Base-by-base conservation (phyloP, 1,140 invertebrate genomes). In the Lordiphosa mommai region DNA sequence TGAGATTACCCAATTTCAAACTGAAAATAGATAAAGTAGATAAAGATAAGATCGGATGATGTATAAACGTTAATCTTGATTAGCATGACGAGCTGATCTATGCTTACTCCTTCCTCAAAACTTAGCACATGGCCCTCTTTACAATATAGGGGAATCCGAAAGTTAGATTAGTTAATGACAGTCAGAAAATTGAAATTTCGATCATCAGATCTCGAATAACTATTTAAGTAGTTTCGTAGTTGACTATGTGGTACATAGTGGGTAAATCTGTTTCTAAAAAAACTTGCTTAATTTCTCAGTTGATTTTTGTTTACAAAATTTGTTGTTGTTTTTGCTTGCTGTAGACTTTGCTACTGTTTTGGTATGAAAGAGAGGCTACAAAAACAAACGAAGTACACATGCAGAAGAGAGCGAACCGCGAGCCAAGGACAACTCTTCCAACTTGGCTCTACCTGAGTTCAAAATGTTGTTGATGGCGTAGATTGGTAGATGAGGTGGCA, bases 381-480 rank as follows among this genome's bases (percentile, higher is more conserved):
- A 29, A 44, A 67, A 36, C 64, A 48, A 68, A 33, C 12, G 4
- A 27, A 66, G 27, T 29, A 12, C 41, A 44, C 77, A 84, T 74
- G 72, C 77, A 79, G 58, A 51, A 61, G 55, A 64, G 69, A 51
- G 60, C 65, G 66, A 17, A 33, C 12, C 20, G 8, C 29, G 49
- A 84, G 72, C 72, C 74, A 84, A 77, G 59, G 53, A 53, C 41
- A 38, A 33, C 47, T 60, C 40, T 41, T 80, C 33, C 57, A 61
- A 27, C 76, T 74, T 68, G 71, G 77, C 72, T 80, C 82, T 88
- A 88, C 86, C 86, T 88, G 79, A 88, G 71, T 73, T 88, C 86
- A 51, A 82, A 63, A 52, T 88, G 86, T 51, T 88, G 85, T 27
- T 80, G 73, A 30, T 87, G 85, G 17, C 61, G 80, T 34, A 51